Conservation (phyloP, 2,888 invertebrate genomes). For the Melinopterus prodromus region DNA sequence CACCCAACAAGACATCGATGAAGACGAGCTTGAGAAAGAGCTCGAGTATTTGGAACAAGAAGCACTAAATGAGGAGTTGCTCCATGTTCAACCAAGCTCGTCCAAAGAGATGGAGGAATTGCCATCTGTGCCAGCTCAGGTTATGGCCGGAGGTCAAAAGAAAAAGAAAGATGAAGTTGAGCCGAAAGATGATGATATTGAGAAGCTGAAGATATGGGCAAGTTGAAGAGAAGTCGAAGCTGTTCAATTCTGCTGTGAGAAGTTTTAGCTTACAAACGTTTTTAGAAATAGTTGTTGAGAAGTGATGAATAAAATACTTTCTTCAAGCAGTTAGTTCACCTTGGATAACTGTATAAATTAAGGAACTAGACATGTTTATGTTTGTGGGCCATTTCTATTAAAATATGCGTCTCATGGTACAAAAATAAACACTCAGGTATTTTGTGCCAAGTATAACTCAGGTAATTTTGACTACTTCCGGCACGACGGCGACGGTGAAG, state of each 20-base stretch:
- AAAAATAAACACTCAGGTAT: background rate
- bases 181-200: slow-evolving; percentile 15
- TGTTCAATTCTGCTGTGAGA: background rate
- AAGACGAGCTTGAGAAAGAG: slow-evolving; percentile 13
- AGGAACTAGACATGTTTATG: background rate
- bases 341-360: background rate
- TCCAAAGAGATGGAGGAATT: background rate
- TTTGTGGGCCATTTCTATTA: background rate
- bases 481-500: background rate
- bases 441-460: background rate
- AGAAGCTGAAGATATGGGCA: slow-evolving; percentile 14
- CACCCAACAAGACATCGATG: slow-evolving; percentile 12
- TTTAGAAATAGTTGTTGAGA: background rate
- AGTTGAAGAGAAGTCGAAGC: background rate
- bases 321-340: too few species aligned
- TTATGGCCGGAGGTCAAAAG: background rate
- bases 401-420: background rate
- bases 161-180: background rate
- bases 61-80: slow-evolving; percentile 10
- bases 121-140: background rate
- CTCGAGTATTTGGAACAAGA: slow-evolving; percentile 13
- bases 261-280: too few species aligned
- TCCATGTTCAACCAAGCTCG: background rate
- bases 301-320: background rate
- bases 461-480: background rate